A percentile compares a stretch with the other conserved stretches of the same genome.
These are phyloP conservation scores for Lasioglossum albipes DNA, from an alignment of 1,140 invertebrate genomes.

Conservation along the genomic window DNA sequence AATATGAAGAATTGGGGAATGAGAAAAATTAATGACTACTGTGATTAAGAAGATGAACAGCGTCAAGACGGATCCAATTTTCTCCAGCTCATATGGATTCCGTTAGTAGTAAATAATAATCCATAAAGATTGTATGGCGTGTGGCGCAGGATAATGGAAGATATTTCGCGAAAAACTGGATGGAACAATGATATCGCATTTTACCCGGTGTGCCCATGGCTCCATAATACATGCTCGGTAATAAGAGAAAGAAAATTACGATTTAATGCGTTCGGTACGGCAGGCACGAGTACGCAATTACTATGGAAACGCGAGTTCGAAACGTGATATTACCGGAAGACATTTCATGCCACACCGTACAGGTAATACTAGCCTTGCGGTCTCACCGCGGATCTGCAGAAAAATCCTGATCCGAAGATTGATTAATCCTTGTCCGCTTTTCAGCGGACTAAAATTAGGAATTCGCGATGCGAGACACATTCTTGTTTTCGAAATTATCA, in stretches of 20 bases:
- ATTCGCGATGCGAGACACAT: not conserved
- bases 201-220: not conserved
- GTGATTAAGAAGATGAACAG: too few species aligned
- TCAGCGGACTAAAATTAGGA: not conserved
- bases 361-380: constrained; percentile 35
- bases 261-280: not conserved
- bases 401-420: constrained; percentile 21
- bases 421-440: constrained; percentile 20
- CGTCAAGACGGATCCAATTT: not conserved
- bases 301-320: constrained; percentile 23
- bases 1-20: too few species aligned
- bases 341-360: constrained; percentile 25
- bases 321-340: constrained; percentile 37
- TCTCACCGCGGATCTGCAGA: constrained; percentile 18
- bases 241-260: not conserved
- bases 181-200: not conserved
- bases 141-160: not conserved
- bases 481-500: too few species aligned
- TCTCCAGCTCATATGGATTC: not conserved
- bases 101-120: too few species aligned
- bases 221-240: not conserved
- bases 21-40: too few species aligned
- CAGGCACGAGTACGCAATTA: constrained; percentile 26
- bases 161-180: not conserved
- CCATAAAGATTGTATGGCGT: too few species aligned